A percentile compares a stretch with the other conserved stretches of the same genome.
phyloP scores from a whole-genome alignment of 1,140 invertebrate genomes.

The Sinella curviseta region DNA sequence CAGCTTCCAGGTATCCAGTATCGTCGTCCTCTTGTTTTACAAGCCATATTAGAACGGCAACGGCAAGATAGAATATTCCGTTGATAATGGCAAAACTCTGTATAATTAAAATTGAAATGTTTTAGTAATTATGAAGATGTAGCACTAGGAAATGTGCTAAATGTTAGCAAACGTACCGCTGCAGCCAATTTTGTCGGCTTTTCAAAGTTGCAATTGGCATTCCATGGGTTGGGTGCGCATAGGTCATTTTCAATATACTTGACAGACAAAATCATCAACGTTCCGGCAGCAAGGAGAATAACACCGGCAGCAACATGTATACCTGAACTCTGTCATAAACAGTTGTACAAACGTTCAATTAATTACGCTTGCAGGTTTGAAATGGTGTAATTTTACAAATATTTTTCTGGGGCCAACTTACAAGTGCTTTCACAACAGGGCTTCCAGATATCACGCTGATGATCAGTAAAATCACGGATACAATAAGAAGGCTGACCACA shows the following conservation, averaged over 20 bases:
- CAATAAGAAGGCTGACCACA: neutral
- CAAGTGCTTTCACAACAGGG: neutral
- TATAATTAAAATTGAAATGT: neutral
- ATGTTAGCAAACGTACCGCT: slow-evolving; percentile 1
- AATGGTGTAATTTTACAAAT: neutral
- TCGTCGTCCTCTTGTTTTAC: neutral
- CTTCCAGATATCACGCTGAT: neutral
- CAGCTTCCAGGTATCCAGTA: neutral
- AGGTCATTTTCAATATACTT: neutral
- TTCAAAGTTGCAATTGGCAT: neutral
- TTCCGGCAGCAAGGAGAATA: neutral
- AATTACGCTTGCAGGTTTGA: neutral
- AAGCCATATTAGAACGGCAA: neutral
- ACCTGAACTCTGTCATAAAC: neutral
- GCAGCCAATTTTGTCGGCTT: neutral
- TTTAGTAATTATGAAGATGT: neutral
- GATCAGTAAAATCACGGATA: neutral
- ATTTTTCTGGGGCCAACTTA: neutral
- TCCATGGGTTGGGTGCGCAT: neutral
- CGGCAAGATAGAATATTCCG: slow-evolving; percentile 3
- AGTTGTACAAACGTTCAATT: neutral
- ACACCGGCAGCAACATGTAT: neutral
- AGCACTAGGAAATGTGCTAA: neutral
- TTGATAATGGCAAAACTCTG: slow-evolving; percentile 9
- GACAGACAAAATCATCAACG: neutral